These are phyloP conservation scores for Perca fluviatilis DNA, from an alignment of 2,113 vertebrate species.

Conservation along the genomic window DNA sequence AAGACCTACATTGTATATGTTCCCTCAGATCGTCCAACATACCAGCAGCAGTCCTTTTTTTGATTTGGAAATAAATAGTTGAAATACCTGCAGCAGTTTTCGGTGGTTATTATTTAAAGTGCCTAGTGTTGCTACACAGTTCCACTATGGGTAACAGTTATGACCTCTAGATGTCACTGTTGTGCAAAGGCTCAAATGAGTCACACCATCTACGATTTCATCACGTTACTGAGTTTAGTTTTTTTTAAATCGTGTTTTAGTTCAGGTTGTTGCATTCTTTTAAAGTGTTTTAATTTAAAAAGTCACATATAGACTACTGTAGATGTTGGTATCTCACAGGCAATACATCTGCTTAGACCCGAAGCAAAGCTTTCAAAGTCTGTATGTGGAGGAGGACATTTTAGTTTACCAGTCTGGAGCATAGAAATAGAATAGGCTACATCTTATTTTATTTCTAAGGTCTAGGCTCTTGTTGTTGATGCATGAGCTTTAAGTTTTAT, in stretches of 20 bases:
- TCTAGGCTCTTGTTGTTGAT: too few species aligned
- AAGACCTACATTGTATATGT: conserved; percentile 19
- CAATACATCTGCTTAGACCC: background rate
- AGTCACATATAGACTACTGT: background rate
- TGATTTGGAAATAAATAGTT: conserved; percentile 67
- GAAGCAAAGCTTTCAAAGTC: background rate
- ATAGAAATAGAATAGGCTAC: too few species aligned
- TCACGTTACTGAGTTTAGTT: background rate
- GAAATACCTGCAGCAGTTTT: conserved; percentile 2
- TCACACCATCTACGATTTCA: background rate
- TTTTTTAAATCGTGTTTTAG: background rate
- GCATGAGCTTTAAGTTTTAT: too few species aligned
- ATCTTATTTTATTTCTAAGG: too few species aligned
- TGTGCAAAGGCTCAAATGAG: background rate
- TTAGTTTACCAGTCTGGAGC: too few species aligned
- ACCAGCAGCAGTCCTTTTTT: conserved; percentile 40
- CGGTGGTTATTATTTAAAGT: background rate
- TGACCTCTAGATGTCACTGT: conserved; percentile 46
- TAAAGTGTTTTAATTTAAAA: background rate
- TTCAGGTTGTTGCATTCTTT: background rate
- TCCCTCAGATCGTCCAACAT: conserved; percentile 37
- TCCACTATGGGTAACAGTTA: rapidly evolving
- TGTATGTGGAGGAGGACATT: too few species aligned
- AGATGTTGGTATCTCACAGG: background rate
- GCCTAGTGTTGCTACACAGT: background rate